Conservation (phyloP, 2,888 invertebrate species). For the Sericinus montela region DNA sequence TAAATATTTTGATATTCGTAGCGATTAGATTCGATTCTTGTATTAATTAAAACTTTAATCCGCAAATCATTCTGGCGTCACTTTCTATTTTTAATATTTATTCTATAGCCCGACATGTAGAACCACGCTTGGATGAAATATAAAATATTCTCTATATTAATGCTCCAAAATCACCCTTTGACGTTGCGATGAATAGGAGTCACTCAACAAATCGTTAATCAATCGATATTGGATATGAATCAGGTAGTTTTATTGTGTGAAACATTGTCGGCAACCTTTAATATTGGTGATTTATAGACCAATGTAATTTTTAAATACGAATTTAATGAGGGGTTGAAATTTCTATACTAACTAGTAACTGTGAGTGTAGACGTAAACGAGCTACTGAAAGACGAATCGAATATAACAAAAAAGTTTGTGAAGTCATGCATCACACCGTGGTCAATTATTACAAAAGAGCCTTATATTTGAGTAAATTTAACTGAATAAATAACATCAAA, state of each 20-base stretch:
- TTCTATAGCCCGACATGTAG: conserved; percentile 25
- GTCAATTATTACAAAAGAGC: too few species aligned
- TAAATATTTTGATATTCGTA: too few species aligned
- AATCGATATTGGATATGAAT: conserved; percentile 69
- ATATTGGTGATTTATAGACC: conserved; percentile 62
- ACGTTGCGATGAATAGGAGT: conserved; percentile 68
- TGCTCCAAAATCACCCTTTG: conserved; percentile 74
- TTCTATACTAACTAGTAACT: conserved; percentile 36
- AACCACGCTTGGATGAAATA: conserved; percentile 49
- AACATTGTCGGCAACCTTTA: conserved; percentile 58
- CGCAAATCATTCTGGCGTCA: conserved; percentile 26
- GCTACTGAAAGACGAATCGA: conserved; percentile 41
- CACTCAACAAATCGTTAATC: conserved; percentile 78
- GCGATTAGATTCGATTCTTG: too few species aligned
- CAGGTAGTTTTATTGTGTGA: conserved; percentile 73
- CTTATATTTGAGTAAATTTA: too few species aligned
- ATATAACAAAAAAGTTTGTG: not conserved
- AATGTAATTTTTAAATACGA: conserved; percentile 53
- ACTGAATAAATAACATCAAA: too few species aligned
- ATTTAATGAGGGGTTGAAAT: conserved; percentile 44
- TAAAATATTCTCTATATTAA: conserved; percentile 69
- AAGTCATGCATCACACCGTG: too few species aligned
- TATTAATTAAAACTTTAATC: not conserved
- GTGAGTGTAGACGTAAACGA: conserved; percentile 22
- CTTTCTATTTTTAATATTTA: not conserved